Evolutionary conservation across 2,797 vertebrate species (phyloP).

Genomic region (Decapterus maruadsi): DNA sequence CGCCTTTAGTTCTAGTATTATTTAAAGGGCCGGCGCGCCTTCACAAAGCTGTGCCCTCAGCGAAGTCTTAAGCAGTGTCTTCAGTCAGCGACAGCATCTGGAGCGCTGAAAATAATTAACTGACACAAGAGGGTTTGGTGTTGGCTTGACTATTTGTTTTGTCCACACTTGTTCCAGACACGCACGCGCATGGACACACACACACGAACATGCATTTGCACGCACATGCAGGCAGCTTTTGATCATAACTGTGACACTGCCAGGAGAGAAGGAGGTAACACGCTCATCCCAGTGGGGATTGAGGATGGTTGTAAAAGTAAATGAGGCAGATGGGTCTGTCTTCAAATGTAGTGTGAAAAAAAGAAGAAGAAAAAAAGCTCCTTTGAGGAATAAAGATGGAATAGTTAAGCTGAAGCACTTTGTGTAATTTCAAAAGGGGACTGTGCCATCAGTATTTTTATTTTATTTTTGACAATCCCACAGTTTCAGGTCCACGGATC

Average conservation of each 20-base stretch:
- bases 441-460: slow-evolving; percentile 3
- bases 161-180: slow-evolving; percentile 69
- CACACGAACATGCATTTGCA: slow-evolving; percentile 3
- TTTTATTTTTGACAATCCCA: slow-evolving; percentile 17
- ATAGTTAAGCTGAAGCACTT: slow-evolving; percentile 46
- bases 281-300: slow-evolving; percentile 62
- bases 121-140: slow-evolving; percentile 66
- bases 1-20: slow-evolving; percentile 66
- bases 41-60: slow-evolving; percentile 66
- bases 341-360: slow-evolving; percentile 45
- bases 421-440: slow-evolving; percentile 50
- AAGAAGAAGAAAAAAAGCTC: slow-evolving; percentile 33
- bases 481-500: slow-evolving; percentile 3
- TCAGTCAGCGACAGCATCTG: slow-evolving; percentile 71
- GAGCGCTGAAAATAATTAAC: slow-evolving; percentile 75
- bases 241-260: slow-evolving; percentile 74
- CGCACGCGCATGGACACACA: slow-evolving; percentile 7
- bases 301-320: slow-evolving; percentile 75
- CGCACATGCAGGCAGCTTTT: slow-evolving; percentile 60
- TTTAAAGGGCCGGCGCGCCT: slow-evolving; percentile 71
- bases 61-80: slow-evolving; percentile 67
- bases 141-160: slow-evolving; percentile 73
- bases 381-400: slow-evolving; percentile 61
- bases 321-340: slow-evolving; percentile 77
- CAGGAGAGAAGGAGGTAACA: slow-evolving; percentile 68